Conservation (phyloP, 2,888 invertebrate species). For the Myopa testacea region DNA sequence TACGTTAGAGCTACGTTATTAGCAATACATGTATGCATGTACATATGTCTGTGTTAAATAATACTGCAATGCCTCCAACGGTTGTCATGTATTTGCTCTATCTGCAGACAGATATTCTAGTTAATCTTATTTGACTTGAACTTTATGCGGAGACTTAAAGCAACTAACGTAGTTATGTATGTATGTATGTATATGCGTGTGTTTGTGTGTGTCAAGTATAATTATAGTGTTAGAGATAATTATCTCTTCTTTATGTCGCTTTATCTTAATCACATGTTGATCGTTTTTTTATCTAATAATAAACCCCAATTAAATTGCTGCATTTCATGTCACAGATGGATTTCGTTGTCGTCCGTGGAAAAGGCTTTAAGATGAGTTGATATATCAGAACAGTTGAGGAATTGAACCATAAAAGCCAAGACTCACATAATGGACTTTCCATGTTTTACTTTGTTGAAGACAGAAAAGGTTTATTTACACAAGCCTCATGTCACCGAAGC, state of each 20-base stretch:
- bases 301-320: no score
- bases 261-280: background rate
- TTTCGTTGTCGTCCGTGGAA: background rate
- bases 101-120: no score
- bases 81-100: no score
- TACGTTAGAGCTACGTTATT: no score
- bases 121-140: no score
- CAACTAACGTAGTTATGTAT: no score
- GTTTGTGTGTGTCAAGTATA: conserved; percentile 1
- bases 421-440: conserved; percentile 14
- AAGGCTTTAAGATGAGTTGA: background rate
- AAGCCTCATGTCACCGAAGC: background rate
- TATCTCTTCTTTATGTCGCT: background rate
- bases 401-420: background rate
- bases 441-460: background rate
- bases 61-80: no score
- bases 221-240: background rate
- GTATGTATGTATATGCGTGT: background rate
- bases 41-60: no score
- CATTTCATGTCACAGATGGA: background rate
- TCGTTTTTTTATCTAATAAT: background rate
- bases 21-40: no score
- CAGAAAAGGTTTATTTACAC: background rate
- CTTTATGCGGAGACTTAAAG: no score
- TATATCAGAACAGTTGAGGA: background rate